phyloP scores from a whole-genome alignment of 2,888 invertebrate genomes.

The Agriotes lineatus region DNA sequence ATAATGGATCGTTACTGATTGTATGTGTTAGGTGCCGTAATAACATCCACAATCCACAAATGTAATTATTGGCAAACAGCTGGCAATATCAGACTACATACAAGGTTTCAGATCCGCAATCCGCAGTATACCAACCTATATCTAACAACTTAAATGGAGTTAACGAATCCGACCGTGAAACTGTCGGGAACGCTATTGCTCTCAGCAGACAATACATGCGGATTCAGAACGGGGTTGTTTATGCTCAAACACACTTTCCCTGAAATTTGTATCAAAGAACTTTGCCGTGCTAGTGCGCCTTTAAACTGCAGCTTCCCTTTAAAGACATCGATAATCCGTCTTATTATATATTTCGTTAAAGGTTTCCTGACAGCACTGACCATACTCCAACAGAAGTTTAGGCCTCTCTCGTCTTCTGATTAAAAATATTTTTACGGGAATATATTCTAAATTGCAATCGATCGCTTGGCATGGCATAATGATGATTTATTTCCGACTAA shows the following conservation, averaged over 20 bases:
- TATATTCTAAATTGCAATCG: slow-evolving; percentile 5
- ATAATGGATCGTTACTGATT: no score
- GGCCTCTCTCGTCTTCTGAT: neutral
- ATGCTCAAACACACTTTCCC: slow-evolving; percentile 11
- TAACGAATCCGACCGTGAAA: neutral
- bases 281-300: slow-evolving; percentile 9
- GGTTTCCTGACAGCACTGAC: neutral
- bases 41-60: no score
- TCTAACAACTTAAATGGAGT: neutral
- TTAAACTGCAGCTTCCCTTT: slow-evolving; percentile 22
- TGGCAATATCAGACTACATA: no score
- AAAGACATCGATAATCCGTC: slow-evolving; percentile 22
- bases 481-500: slow-evolving; percentile 6
- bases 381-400: no score
- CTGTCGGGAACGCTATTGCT: neutral
- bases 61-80: no score
- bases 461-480: neutral
- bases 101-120: no score
- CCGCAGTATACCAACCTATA: no score
- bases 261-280: slow-evolving; percentile 13
- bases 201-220: neutral
- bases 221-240: slow-evolving; percentile 7
- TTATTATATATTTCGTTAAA: slow-evolving; percentile 14
- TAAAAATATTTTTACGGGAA: neutral
- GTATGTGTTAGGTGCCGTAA: no score